phyloP scores from a whole-genome alignment of 2,888 invertebrate genomes.

The Hypomecis atomaria region DNA sequence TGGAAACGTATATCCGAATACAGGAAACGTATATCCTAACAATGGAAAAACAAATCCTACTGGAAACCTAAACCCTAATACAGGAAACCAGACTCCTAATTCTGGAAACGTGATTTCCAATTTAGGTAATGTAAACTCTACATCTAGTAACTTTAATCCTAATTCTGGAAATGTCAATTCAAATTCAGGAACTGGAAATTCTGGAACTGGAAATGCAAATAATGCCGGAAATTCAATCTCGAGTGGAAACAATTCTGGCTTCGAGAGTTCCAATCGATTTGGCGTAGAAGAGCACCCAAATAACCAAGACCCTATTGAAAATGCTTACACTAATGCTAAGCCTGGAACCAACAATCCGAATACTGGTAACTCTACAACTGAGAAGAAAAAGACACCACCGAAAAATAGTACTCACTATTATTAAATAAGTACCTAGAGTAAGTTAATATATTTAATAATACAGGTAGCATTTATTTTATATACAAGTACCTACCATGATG shows the following conservation, averaged over 20 bases:
- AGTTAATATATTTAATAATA: no score
- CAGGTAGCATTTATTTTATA: no score
- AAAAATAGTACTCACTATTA: neutral
- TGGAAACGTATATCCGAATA: constrained; percentile 4
- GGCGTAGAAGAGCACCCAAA: constrained; percentile 16
- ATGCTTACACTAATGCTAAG: constrained; percentile 20
- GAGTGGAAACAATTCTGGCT: neutral
- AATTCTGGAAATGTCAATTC: neutral
- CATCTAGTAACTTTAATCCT: neutral
- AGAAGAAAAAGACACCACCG: neutral
- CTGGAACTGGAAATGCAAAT: neutral
- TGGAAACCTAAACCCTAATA: constrained; percentile 15
- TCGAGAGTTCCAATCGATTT: constrained; percentile 19
- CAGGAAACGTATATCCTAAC: constrained; percentile 18
- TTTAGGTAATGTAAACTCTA: neutral
- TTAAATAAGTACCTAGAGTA: no score
- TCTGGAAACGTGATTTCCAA: no score
- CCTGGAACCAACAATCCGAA: constrained; percentile 24
- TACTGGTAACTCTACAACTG: constrained; percentile 8
- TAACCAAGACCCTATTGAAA: constrained; percentile 14
- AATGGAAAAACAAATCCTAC: no score
- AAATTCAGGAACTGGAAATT: neutral
- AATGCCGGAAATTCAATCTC: constrained; percentile 4
- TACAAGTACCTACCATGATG: no score
- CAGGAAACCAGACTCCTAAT: constrained; percentile 14